Evolutionary conservation across 2,797 vertebrate species (phyloP), one percentile per base, ranked within the genome.

Genomic region (Lithobates sylvaticus): DNA sequence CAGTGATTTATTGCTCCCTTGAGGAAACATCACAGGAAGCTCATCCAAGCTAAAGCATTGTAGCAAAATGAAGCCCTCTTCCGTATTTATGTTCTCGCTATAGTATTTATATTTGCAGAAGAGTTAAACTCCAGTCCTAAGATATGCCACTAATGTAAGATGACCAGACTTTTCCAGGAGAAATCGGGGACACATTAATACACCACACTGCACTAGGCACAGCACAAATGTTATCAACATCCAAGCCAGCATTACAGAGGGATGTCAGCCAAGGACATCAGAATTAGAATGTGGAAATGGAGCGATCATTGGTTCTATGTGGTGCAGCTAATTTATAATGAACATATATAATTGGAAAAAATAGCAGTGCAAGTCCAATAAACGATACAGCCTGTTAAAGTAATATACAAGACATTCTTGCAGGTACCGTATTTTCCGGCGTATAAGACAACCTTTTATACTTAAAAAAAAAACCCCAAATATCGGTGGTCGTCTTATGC

Each of bases 1-100:
- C 21, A 36, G 68, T 71, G 78, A 81, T 81, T 61, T 71, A 81
- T 81, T 58, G 32, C 29, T 71, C 78, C 47, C 67, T 4, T 8
- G 78, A 81, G 68, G 67, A 81, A 15, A 58, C 47, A 70, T 71
- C 50, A 50, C 29, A 71, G 47, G n/a, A 44, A 81, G 58, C 44
- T 61, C 68, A 47, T 73, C 71, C 39, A 23, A 16, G 68, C 44
- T n/a, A 27, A 21, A 58, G 36, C 68, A 71, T 5, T 36, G 50
- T 21, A 58, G 10, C 68, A 72, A 21, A 27, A 50, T 34, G n/a
- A 47, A 81, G 34, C 23, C 70, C 32, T 68, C 58, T 80, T 10
- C 23, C 69, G 65, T 15, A 80, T 80, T 69, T 8, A 69, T 23
- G 54, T 61, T 61, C 54, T 9, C 27, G 1, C 27, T 29, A 13